Evolutionary conservation across 2,888 invertebrate genomes (phyloP), one percentile per base, ranked within the genome.

Genomic region (Quadroppia sp.): DNA sequence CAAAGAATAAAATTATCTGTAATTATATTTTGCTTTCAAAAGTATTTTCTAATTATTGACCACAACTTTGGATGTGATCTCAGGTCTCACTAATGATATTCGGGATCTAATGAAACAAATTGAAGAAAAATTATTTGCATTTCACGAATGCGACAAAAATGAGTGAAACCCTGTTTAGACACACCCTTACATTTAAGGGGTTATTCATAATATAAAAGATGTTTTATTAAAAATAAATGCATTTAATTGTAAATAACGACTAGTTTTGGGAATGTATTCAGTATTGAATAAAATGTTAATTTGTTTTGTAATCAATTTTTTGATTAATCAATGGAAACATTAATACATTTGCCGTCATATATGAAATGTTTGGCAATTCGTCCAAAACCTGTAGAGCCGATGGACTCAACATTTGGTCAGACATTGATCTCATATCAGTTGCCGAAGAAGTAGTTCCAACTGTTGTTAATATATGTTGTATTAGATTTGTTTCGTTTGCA

Each of bases 1-100:
- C 95, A 0, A 87, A 97, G 67, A 91, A 94, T 80, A 86, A 87
- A 80, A 92, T 98, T 74, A 91, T 92, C 80, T 92, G 95, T 91
- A 85, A 86, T 88, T 86, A 1, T 28, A 23, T 30, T n/a, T n/a
- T 30, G 11, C 11, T 56, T 17, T 64, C 20, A n/a, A 48, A 48
- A n/a, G n/a, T 45, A 1, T 20, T 15, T 50, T 32, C n/a, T n/a
- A 64, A 20, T 64, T 1, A 32, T n/a, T 40, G 9, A 25, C n/a
- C 15, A 48, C 11, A 23, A n/a, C n/a, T n/a, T 36, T 28, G 56
- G 23, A 40, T 56, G n/a, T 1, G 20, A 53, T 7, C 36, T 28
- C 80, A 92, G 92, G 89, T 81, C 85, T 94, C 25, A 91, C 90
- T 83, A 96, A 94, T 84, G 96, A 97, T 82, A 89, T 92, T 81